Percentiles rank a stretch among this genome's conserved stretches.
Evolutionary conservation across 2,888 invertebrate genomes (phyloP).

Genomic region (Catocala sponsa): DNA sequence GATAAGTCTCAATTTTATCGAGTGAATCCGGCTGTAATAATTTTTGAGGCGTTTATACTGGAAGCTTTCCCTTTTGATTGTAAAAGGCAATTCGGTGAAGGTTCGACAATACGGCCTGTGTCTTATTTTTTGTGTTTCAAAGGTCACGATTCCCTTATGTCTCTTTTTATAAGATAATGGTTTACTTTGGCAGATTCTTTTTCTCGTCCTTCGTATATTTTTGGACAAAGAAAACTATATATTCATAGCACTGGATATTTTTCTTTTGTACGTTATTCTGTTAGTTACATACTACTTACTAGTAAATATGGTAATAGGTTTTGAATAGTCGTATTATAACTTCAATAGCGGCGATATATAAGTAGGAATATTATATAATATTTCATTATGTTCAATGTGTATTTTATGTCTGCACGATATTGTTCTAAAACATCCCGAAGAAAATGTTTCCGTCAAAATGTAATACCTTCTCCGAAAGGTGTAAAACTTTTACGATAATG

Average conservation of each 20-base stretch:
- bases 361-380: neutral
- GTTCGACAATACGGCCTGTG: constrained; percentile 40
- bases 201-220: constrained; percentile 31
- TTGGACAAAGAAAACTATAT: constrained; percentile 20
- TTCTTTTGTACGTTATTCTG: constrained; percentile 7
- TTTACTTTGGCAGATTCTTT: constrained; percentile 39
- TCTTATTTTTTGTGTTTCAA: constrained; percentile 46
- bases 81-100: constrained; percentile 51
- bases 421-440: constrained; percentile 13
- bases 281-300: neutral
- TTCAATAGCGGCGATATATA: neutral
- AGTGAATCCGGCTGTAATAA: constrained; percentile 65
- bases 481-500: constrained; percentile 54
- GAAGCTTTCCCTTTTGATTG: constrained; percentile 57
- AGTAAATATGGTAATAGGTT: neutral
- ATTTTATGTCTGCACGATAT: constrained; percentile 9
- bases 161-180: constrained; percentile 47
- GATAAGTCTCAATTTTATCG: constrained; percentile 71
- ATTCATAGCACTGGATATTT: constrained; percentile 18
- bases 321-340: neutral
- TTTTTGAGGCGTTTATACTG: constrained; percentile 64
- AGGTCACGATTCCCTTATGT: constrained; percentile 46
- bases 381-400: constrained; percentile 3
- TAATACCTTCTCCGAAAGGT: constrained; percentile 35
- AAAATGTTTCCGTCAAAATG: constrained; percentile 37